Evolutionary conservation across 2,113 vertebrate species (phyloP), one percentile per base, ranked within the genome.

Genomic region (Epinephelus lanceolatus): DNA sequence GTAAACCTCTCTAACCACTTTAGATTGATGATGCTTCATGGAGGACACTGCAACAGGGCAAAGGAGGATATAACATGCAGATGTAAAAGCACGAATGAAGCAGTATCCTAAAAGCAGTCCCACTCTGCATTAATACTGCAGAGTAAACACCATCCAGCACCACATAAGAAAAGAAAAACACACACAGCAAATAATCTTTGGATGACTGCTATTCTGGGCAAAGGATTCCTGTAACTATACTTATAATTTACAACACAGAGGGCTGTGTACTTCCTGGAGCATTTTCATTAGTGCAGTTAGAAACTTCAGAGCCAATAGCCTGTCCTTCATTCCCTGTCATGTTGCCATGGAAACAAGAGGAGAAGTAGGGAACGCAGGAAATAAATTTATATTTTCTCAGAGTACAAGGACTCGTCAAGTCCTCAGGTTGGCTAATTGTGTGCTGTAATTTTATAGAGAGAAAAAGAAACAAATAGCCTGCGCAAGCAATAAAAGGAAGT

Each of bases 301-400:
- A 90, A 88, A 93, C 86, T 91, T 94, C 77, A 86, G 78, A 92
- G 83, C 81, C 86, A 86, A 87, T 88, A 89, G 88, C 79, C 73
- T 90, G 86, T 93, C 89, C 90, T 93, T 94, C 89, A 78, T 88
- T 83, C 83, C 84, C 81, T 91, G 76, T 85, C 90, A 87, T 55
- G 95, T 95, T 95, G 87, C 94, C 92, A 96, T 95, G 92, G 95
- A 94, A 95, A 96, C 95, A 92, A 89, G 91, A 73, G 81, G 79
- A 91, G 90, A 83, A 83, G 84, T 55, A 74, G 77, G 87, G 78
- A 85, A 87, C 83, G 83, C 73, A 77, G 80, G 83, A 94, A 92
- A 90, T 86, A 75, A 42, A 78, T 92, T 87, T 84, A 76, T 88
- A 83, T 93, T 89, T 94, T 90, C 70, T 76, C 69, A 62, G 73